Evolutionary conservation across 2,888 invertebrate species (phyloP).

Genomic region (Noctua comes): DNA sequence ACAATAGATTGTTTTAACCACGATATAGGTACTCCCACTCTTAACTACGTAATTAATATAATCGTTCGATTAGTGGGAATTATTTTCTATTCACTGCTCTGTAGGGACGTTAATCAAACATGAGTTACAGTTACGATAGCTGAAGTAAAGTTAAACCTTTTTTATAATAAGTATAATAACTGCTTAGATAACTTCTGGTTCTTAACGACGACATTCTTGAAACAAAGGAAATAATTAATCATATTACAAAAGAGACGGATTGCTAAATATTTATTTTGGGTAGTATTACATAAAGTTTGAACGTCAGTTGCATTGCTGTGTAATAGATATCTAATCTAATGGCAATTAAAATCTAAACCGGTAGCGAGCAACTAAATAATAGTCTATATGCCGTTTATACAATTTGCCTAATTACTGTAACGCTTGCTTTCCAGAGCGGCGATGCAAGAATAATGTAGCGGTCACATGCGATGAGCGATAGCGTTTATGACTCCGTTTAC

Average conservation of each 20-base stretch:
- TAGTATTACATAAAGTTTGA: constrained; percentile 70
- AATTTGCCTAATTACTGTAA: constrained; percentile 84
- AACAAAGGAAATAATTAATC: constrained; percentile 61
- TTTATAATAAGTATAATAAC: constrained; percentile 43
- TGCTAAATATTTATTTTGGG: constrained; percentile 71
- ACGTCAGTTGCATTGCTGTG: constrained; percentile 72
- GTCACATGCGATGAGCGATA: constrained; percentile 39
- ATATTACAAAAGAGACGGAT: constrained; percentile 53
- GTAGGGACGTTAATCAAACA: constrained; percentile 69
- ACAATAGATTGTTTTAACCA: constrained; percentile 72
- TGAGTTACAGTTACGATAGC: constrained; percentile 61
- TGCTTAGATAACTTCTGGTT: constrained; percentile 47
- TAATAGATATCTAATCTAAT: constrained; percentile 75
- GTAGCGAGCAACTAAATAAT: constrained; percentile 78
- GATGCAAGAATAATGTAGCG: constrained; percentile 71
- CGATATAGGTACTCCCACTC: constrained; percentile 62
- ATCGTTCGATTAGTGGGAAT: constrained; percentile 75
- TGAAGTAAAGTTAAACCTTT: constrained; percentile 39
- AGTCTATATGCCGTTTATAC: constrained; percentile 81
- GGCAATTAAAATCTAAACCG: constrained; percentile 81
- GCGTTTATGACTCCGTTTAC: constrained; percentile 27
- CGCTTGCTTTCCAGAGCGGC: constrained; percentile 80
- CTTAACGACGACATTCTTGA: constrained; percentile 41
- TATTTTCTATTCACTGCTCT: constrained; percentile 72
- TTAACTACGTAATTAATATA: constrained; percentile 69